phyloP scores from a whole-genome alignment of 2,113 vertebrate genomes.

The Thinocorus orbignyianus region DNA sequence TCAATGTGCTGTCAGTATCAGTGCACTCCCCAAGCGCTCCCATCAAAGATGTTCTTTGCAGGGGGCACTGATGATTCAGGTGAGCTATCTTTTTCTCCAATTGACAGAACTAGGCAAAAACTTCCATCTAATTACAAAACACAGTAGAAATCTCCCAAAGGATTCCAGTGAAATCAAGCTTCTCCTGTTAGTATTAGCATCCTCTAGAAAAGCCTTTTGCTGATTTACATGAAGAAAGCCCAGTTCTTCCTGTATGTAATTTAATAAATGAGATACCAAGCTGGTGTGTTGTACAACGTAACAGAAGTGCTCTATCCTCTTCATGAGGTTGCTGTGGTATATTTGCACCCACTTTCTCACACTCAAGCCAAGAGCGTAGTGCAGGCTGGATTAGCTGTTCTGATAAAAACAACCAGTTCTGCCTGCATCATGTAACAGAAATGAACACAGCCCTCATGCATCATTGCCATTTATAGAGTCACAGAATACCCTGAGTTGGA shows the following conservation, averaged over 20 bases:
- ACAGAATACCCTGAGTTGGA: background rate
- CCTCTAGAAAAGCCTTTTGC: background rate
- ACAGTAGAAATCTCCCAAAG: background rate
- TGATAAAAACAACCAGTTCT: background rate
- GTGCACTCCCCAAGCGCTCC: background rate
- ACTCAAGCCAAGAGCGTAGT: background rate
- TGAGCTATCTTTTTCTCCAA: background rate
- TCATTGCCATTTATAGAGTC: background rate
- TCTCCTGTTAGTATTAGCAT: background rate
- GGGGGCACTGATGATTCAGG: background rate
- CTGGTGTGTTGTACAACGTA: background rate
- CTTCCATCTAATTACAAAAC: background rate
- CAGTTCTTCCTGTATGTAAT: background rate
- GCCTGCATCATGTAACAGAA: background rate
- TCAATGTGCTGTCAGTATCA: background rate
- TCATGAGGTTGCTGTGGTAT: background rate
- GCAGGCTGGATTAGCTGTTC: background rate
- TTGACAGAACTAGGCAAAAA: background rate
- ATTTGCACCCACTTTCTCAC: background rate
- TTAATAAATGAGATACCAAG: background rate
- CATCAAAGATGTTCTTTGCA: background rate
- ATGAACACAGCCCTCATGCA: rapidly evolving
- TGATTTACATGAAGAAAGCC: background rate
- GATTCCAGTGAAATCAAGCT: background rate
- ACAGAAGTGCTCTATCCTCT: background rate